phyloP scores from a whole-genome alignment of 2,888 invertebrate species.

The Endotricha flammealis region DNA sequence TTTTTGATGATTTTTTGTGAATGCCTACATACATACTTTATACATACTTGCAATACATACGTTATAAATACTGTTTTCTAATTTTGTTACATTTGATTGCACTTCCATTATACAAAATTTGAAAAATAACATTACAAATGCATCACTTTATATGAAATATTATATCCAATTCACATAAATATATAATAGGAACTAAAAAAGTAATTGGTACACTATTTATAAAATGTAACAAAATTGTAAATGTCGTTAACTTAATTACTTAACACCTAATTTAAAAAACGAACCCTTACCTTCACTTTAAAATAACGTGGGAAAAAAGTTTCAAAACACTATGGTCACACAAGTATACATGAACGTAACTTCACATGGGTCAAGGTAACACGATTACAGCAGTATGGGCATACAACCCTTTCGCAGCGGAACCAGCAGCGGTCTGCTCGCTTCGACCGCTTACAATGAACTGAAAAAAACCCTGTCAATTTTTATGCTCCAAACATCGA shows the following conservation, averaged over 20 bases:
- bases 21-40: no score
- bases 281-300: constrained; percentile 32
- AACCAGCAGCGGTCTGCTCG: constrained; percentile 40
- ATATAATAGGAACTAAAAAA: no score
- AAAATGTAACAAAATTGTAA: no score
- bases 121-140: no score
- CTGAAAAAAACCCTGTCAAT: constrained; percentile 79
- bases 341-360: constrained; percentile 16
- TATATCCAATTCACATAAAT: no score
- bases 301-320: constrained; percentile 18
- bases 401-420: constrained; percentile 50
- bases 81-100: no score
- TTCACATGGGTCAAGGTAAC: constrained; percentile 35
- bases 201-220: no score
- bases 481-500: constrained; percentile 77
- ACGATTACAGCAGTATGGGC: constrained; percentile 34
- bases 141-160: no score
- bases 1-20: no score
- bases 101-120: no score
- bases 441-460: constrained; percentile 57
- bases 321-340: constrained; percentile 25
- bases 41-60: no score
- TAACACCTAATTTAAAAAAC: constrained; percentile 16
- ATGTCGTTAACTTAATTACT: constrained; percentile 2
- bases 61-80: no score